Conservation (phyloP, 2,888 invertebrate genomes). For the Iphiclides podalirius region DNA sequence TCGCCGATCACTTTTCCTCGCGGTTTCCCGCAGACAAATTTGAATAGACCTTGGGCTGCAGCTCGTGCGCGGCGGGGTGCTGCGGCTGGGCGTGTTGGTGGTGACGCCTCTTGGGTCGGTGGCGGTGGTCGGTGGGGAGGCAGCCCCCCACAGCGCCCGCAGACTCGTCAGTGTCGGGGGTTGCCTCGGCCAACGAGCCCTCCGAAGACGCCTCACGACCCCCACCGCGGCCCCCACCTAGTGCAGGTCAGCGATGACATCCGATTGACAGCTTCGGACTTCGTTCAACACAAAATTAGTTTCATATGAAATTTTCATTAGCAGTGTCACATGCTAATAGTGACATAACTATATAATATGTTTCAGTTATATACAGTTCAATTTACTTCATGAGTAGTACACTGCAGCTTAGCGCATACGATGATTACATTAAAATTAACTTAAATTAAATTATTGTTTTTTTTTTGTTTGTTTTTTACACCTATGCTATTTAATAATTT, state of each 20-base stretch:
- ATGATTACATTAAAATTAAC: background rate
- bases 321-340: too few species aligned
- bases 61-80: slow-evolving; percentile 48
- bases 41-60: slow-evolving; percentile 47
- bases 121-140: slow-evolving; percentile 55
- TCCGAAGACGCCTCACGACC: slow-evolving; percentile 82
- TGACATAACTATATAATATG: too few species aligned
- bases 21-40: too few species aligned
- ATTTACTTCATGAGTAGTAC: background rate
- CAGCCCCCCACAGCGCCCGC: slow-evolving; percentile 65
- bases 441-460: background rate
- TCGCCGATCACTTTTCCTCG: too few species aligned
- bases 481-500: background rate
- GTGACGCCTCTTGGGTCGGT: slow-evolving; percentile 64
- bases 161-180: slow-evolving; percentile 88
- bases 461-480: background rate
- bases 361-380: slow-evolving; percentile 14
- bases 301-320: too few species aligned
- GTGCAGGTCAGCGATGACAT: too few species aligned
- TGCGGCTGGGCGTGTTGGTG: slow-evolving; percentile 51
- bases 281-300: too few species aligned
- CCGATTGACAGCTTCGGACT: too few species aligned
- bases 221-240: slow-evolving; percentile 40
- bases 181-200: slow-evolving; percentile 84
- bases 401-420: background rate